Base-by-base conservation (phyloP, 2,888 invertebrate genomes). In the Scaeva pyrastri region DNA sequence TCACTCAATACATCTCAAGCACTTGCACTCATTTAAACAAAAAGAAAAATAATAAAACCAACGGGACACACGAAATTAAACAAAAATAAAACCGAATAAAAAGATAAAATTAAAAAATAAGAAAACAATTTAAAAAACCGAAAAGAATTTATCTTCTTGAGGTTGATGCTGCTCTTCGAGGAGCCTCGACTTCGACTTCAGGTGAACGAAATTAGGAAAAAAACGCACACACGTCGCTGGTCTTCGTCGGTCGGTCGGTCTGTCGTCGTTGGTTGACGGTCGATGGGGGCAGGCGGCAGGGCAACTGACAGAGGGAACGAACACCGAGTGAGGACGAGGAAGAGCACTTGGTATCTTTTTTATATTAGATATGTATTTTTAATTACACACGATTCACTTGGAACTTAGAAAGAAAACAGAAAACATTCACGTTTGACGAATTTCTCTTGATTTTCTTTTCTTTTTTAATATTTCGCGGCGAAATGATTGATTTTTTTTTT, bases 191-290 rank as follows among this genome's bases (percentile, higher is more conserved):
- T 62, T 45, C 43, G 43, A 48, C 36, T 68, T 68, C 66, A 68
- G 66, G 66, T 68, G 66, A 50, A 50, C 66, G 50, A 39, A 68
- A 68, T 66, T 68, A 68, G 68, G 68, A 68, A 16, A 14, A 52
- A 39, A 45, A 48, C 66, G 52, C 68, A 68, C 68, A 68, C 21
- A 52, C 62, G 43, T 7, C n/a, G n/a, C n/a, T n/a, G n/a, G n/a
- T n/a, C n/a, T n/a, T n/a, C n/a, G n/a, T n/a, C n/a, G n/a, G n/a
- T n/a, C n/a, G n/a, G n/a, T n/a, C n/a, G n/a, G n/a, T n/a, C n/a
- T 2, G 23, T 39, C 39, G 31, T 31, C 8, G 1, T 31, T 8
- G 26, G 5, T 11, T n/a, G n/a, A n/a, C n/a, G n/a, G 16, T 2
- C n/a, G 31, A 21, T 12, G 56, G 1, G 5, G 50, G 10, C 19